phyloP scores from a whole-genome alignment of 2,797 vertebrate species.

The Mormyrops attenuatus region DNA sequence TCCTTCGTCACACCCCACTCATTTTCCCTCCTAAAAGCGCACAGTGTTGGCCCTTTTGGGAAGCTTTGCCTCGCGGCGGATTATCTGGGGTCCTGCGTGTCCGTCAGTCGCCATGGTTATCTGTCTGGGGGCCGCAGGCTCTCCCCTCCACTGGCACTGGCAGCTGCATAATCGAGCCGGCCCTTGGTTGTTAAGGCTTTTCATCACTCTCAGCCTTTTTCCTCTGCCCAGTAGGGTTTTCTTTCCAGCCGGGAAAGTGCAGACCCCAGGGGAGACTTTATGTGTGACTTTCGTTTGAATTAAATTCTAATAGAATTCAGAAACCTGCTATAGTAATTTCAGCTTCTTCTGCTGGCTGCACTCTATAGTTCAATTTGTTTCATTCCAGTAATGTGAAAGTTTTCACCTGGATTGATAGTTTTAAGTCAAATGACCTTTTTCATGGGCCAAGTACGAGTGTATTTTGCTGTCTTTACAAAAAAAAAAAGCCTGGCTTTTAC shows the following conservation, averaged over 20 bases:
- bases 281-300: neutral
- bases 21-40: neutral
- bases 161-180: neutral
- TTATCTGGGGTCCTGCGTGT: constrained; percentile 4
- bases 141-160: neutral
- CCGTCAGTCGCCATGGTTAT: constrained; percentile 13
- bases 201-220: neutral
- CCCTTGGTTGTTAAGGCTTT: neutral
- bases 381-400: neutral
- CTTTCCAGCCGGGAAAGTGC: neutral
- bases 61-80: neutral
- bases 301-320: neutral
- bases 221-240: neutral
- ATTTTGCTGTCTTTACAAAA: neutral
- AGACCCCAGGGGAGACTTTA: neutral
- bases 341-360: neutral
- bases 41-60: too few relatives aligned
- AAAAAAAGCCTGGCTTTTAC: neutral
- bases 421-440: neutral
- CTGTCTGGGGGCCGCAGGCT: neutral
- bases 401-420: neutral
- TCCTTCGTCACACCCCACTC: neutral
- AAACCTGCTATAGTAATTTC: neutral
- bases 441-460: neutral
- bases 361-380: neutral